Evolutionary conservation across 1,140 invertebrate genomes (phyloP).

Genomic region (Macrobrachium rosenbergii): DNA sequence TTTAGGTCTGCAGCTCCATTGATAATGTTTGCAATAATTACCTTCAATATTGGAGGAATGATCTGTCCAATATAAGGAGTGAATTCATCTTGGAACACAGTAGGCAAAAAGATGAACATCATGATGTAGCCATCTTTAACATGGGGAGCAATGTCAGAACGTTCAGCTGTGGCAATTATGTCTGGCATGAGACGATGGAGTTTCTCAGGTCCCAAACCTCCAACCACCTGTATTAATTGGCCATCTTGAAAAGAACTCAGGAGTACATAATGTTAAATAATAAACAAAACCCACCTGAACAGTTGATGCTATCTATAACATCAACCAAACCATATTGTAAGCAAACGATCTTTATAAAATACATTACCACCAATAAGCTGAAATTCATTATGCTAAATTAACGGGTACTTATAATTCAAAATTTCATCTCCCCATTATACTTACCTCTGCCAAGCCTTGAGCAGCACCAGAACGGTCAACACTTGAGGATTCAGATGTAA

Average conservation of each 20-base stretch:
- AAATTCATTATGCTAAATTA: no score
- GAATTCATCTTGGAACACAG: constrained; percentile 95
- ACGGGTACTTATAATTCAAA: no score
- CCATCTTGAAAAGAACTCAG: constrained; percentile 68
- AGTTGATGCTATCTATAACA: background rate
- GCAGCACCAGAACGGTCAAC: constrained; percentile 94
- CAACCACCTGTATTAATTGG: constrained; percentile 83
- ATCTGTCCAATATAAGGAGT: constrained; percentile 97
- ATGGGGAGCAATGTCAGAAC: constrained; percentile 94
- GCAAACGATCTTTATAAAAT: no score
- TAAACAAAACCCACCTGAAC: background rate
- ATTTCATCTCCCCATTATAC: background rate
- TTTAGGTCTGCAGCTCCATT: background rate
- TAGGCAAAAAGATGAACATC: constrained; percentile 99
- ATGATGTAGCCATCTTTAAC: constrained; percentile 99
- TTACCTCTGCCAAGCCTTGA: constrained; percentile 88
- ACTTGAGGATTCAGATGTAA: constrained; percentile 95
- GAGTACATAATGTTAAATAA: background rate
- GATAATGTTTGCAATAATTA: constrained; percentile 65
- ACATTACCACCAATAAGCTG: no score
- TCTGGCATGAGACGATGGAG: constrained; percentile 98
- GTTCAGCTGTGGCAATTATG: constrained; percentile 95
- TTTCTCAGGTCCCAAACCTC: constrained; percentile 94
- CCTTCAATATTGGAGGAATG: constrained; percentile 96
- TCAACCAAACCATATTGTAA: no score